phyloP scores from a whole-genome alignment of 2,797 vertebrate genomes.

The Chelon auratus region DNA sequence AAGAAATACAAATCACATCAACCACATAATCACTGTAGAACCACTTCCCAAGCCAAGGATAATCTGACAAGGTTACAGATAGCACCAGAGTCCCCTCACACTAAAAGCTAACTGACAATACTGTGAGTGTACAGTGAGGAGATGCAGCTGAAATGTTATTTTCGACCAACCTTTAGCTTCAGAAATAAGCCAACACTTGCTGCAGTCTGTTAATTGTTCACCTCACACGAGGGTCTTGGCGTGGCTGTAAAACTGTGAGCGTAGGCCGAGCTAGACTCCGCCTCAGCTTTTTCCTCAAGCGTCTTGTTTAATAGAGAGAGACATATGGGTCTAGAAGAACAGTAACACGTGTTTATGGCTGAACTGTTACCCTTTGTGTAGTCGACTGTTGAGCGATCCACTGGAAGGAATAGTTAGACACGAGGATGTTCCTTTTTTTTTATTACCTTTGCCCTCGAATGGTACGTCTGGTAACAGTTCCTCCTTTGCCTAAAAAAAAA shows the following conservation, averaged over 20 bases:
- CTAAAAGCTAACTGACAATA: slow-evolving; percentile 53
- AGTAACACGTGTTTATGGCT: slow-evolving; percentile 31
- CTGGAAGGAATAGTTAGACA: slow-evolving; percentile 16
- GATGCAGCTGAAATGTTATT: slow-evolving; percentile 38
- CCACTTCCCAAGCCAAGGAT: slow-evolving; percentile 62
- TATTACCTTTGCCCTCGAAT: slow-evolving; percentile 51
- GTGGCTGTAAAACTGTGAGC: slow-evolving; percentile 62
- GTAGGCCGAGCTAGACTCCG: slow-evolving; percentile 32
- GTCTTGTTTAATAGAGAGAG: slow-evolving; percentile 19
- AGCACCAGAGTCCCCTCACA: slow-evolving; percentile 24
- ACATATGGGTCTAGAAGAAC: background rate
- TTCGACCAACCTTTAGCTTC: slow-evolving; percentile 40
- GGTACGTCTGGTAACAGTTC: slow-evolving; percentile 49
- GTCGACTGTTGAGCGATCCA: slow-evolving; percentile 3
- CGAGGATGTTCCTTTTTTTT: slow-evolving; percentile 36
- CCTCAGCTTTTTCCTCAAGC: slow-evolving; percentile 43
- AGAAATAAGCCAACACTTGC: slow-evolving; percentile 37
- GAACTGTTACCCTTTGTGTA: slow-evolving; percentile 52
- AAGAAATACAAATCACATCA: slow-evolving; percentile 9
- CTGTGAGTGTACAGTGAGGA: slow-evolving; percentile 67
- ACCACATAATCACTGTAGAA: slow-evolving; percentile 46
- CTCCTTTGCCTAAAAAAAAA: slow-evolving; percentile 33
- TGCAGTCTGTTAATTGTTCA: slow-evolving; percentile 41
- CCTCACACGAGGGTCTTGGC: slow-evolving; percentile 31
- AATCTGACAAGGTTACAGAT: slow-evolving; percentile 38